phyloP scores from a whole-genome alignment of 2,888 invertebrate genomes.

The Campoletis raptor region DNA sequence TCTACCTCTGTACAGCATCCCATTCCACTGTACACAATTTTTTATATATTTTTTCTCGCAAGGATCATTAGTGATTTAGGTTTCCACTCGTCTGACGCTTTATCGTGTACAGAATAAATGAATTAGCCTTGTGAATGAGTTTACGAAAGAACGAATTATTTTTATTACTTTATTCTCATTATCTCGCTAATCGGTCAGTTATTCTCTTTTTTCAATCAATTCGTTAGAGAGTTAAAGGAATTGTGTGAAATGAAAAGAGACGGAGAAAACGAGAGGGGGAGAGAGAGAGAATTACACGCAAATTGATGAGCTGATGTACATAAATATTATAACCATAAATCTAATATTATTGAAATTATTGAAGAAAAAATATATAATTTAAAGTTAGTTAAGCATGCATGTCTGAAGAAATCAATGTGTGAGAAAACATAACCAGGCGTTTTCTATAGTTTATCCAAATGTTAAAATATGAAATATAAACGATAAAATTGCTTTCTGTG shows the following conservation, averaged over 20 bases:
- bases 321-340: conserved; percentile 38
- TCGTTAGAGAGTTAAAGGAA: conserved; percentile 15
- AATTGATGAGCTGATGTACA: conserved; percentile 51
- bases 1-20: conserved; percentile 47
- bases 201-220: conserved; percentile 2
- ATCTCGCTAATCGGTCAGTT: conserved; percentile 52
- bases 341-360: conserved; percentile 35
- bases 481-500: not conserved
- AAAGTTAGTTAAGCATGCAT: conserved; percentile 42
- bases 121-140: not conserved
- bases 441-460: conserved; percentile 49
- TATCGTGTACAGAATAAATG: conserved; percentile 7
- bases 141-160: conserved; percentile 41
- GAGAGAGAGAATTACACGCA: conserved; percentile 26
- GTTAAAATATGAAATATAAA: conserved; percentile 4
- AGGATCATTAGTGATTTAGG: conserved; percentile 25
- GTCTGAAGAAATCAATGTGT: conserved; percentile 11
- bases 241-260: conserved; percentile 13
- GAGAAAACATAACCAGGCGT: conserved; percentile 28
- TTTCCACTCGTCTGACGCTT: conserved; percentile 34
- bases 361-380: conserved; percentile 43
- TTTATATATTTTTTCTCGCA: conserved; percentile 26
- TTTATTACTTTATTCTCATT: conserved; percentile 24
- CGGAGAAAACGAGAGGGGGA: not conserved
- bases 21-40: conserved; percentile 24